phyloP scores from a whole-genome alignment of 2,113 vertebrate genomes.

The Equus quagga region DNA sequence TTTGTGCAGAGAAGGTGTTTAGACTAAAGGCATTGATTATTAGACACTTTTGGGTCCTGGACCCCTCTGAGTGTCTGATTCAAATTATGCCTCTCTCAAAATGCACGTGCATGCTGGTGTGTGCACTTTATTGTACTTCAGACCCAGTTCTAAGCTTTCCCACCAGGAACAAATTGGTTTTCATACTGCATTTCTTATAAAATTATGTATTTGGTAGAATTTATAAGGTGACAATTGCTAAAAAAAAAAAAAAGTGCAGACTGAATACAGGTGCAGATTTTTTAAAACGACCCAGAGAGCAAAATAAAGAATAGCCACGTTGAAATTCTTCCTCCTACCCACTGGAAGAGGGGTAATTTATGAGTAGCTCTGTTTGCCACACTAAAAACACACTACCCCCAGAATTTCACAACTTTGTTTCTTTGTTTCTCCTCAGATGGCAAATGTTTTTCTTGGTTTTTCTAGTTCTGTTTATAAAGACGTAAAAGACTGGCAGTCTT shows the following conservation, averaged over 20 bases:
- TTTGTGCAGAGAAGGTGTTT: constrained; percentile 30
- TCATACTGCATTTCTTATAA: constrained; percentile 17
- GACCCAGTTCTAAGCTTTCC: neutral
- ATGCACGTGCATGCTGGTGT: neutral
- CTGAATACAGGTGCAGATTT: neutral
- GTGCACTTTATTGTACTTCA: neutral
- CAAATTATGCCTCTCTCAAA: neutral
- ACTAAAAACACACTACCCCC: neutral
- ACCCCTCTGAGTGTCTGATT: neutral
- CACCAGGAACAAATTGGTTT: constrained; percentile 19
- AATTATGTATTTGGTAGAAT: neutral
- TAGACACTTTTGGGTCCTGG: neutral
- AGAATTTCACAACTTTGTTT: constrained; percentile 28
- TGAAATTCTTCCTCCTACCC: neutral
- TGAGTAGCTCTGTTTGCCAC: neutral
- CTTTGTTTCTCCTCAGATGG: constrained; percentile 34
- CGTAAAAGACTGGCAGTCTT: constrained; percentile 19
- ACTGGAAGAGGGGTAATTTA: neutral
- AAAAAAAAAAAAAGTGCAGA: neutral
- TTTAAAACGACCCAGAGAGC: neutral
- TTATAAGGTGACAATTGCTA: neutral
- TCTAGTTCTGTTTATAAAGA: constrained; percentile 59
- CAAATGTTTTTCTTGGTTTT: constrained; percentile 49
- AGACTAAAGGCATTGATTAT: neutral
- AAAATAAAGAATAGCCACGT: neutral